A percentile compares a stretch with the other conserved stretches of the same genome.
Evolutionary conservation across 2,797 vertebrate genomes (phyloP).

Genomic region (Oophaga sylvatica): DNA sequence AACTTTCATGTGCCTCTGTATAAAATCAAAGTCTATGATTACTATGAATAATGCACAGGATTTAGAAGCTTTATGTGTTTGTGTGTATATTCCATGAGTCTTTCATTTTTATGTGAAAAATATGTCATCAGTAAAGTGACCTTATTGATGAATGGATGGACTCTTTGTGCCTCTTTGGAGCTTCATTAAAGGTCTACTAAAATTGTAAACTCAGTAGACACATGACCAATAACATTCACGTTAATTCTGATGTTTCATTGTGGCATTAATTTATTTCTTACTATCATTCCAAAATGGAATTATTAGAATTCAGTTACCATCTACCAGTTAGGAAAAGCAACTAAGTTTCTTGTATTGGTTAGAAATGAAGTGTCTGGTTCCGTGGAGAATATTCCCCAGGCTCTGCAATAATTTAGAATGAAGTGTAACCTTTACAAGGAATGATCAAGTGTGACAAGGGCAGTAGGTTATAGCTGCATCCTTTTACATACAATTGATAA

Average conservation of each 20-base stretch:
- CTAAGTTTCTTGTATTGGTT: constrained; percentile 43
- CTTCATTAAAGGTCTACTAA: background rate
- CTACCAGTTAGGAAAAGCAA: background rate
- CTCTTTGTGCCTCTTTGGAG: background rate
- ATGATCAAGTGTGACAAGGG: constrained; percentile 63
- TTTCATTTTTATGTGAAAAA: background rate
- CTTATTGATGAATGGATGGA: background rate
- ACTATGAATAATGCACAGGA: no score
- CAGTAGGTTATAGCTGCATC: constrained; percentile 51
- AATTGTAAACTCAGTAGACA: background rate
- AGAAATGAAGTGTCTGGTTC: constrained; percentile 50
- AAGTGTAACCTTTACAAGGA: constrained; percentile 61
- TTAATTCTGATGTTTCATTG: constrained; percentile 2
- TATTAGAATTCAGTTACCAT: constrained; percentile 48
- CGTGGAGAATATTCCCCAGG: constrained; percentile 54
- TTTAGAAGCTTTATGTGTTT: background rate
- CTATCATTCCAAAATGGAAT: background rate
- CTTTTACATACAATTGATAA: constrained; percentile 50
- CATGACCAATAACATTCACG: background rate
- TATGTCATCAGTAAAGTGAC: background rate
- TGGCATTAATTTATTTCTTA: background rate
- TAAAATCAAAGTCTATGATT: no score
- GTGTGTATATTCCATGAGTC: background rate
- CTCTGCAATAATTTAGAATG: constrained; percentile 52
- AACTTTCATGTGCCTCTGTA: no score